These are phyloP conservation scores for Rhynchonycteris naso DNA, from an alignment of 2,797 vertebrate species.

Conservation along the genomic window DNA sequence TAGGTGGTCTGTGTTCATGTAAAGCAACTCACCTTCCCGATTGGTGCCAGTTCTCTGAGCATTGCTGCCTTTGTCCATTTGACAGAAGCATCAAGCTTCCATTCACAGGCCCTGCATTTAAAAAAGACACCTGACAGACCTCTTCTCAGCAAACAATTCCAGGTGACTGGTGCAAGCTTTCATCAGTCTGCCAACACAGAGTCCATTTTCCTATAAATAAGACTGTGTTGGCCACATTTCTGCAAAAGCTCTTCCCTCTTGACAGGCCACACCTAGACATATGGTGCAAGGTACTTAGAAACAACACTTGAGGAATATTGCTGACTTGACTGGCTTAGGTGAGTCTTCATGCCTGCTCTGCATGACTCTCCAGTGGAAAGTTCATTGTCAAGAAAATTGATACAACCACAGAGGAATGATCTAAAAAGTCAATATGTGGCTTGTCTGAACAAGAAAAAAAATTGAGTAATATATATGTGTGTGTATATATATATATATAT, in stretches of 20 bases:
- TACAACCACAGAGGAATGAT: not conserved
- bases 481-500: no score
- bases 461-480: not conserved
- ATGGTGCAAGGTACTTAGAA: not conserved
- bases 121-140: not conserved
- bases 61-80: not conserved
- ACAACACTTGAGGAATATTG: not conserved
- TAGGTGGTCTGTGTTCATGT: not conserved
- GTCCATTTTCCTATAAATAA: not conserved
- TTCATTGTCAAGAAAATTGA: not conserved
- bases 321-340: not conserved
- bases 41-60: not conserved
- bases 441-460: constrained; percentile 39
- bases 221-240: not conserved
- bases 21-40: not conserved
- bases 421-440: not conserved
- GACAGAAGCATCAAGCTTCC: constrained; percentile 1
- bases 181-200: not conserved
- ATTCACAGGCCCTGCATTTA: not conserved
- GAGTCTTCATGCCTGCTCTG: not conserved
- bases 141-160: not conserved
- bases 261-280: not conserved
- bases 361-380: not conserved
- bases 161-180: not conserved
- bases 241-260: not conserved